Evolutionary conservation across 2,888 invertebrate genomes (phyloP), one percentile per base, ranked within the genome.

Genomic region (Notocelia uddmanniana): DNA sequence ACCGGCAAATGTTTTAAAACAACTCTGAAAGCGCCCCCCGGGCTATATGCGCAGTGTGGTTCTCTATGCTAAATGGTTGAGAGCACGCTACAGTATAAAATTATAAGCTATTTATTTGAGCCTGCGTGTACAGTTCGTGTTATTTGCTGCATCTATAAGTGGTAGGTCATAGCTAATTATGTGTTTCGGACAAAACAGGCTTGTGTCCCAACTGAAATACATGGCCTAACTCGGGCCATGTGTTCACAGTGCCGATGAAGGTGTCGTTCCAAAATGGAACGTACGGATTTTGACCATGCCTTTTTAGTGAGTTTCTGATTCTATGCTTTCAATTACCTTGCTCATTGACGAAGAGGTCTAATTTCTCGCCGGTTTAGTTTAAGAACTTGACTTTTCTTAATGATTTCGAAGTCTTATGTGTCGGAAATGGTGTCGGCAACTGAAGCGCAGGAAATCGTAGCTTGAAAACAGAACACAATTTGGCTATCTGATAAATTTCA

Each of bases 1-100:
- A 78, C 81, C 81, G 78, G 77, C 79, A 79, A 80, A 86, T 85
- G 86, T 86, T 86, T 83, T 83, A 81, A 84, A 85, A 81, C 82
- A 83, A 83, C 83, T 81, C 78, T 68, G 75, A 77, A 60, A 71
- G 71, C 76, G 78, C 74, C 86, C 86, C 79, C 79, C 75, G 70
- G 86, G 88, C 85, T 76, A 81, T 81, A 78, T 78, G 81, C 76
- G 76, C 78, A 77, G 79, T 76, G 80, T 78, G 75, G 73, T 74
- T 76, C 75, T 75, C 77, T 76, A 74, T 74, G 77, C 78, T 85
- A 87, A 89, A 89, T 89, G 86, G 84, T 74, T 79, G 76, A 74
- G 80, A 83, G 81, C 90, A 89, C 89, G 89, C 89, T 85, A 89
- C 77, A 74, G 75, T 67, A 72, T 73, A 75, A 76, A 71, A 74